These are phyloP conservation scores for Equus quagga DNA, from an alignment of 2,113 vertebrate genomes.

Conservation along the genomic window DNA sequence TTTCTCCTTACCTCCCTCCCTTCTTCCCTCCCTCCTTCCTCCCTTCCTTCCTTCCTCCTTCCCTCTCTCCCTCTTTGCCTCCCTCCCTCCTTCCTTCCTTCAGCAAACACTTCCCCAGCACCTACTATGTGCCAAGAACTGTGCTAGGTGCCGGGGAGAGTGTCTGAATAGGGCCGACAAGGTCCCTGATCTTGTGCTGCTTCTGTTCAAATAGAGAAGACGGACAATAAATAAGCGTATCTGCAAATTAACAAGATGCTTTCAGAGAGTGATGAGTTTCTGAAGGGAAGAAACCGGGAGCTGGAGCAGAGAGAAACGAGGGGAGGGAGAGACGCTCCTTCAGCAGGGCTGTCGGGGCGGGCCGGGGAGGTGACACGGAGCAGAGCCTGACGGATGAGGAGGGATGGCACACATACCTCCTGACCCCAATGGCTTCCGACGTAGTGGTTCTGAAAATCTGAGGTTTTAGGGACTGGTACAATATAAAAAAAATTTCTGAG, in stretches of 20 bases:
- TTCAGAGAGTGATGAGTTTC: background rate
- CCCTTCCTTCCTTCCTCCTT: background rate
- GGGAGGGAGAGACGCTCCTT: background rate
- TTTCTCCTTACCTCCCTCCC: too few species aligned
- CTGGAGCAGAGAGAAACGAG: background rate
- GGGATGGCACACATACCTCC: fast-evolving
- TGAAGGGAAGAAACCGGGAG: background rate
- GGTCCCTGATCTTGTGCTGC: too few species aligned
- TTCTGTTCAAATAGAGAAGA: background rate
- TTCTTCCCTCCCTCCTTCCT: background rate
- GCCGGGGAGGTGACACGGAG: background rate
- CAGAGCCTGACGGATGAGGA: background rate
- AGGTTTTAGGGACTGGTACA: background rate
- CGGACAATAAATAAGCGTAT: background rate
- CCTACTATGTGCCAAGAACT: background rate
- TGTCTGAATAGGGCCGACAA: background rate
- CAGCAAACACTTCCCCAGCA: background rate
- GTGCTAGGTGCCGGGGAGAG: background rate
- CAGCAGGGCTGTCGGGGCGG: background rate
- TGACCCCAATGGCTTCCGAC: background rate
- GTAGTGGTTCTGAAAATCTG: background rate
- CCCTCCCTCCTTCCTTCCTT: background rate
- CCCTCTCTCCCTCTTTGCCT: background rate
- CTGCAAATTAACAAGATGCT: background rate
- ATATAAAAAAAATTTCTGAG: background rate